phyloP scores from a whole-genome alignment of 2,797 vertebrate genomes.

The Syndactyla subalaris region DNA sequence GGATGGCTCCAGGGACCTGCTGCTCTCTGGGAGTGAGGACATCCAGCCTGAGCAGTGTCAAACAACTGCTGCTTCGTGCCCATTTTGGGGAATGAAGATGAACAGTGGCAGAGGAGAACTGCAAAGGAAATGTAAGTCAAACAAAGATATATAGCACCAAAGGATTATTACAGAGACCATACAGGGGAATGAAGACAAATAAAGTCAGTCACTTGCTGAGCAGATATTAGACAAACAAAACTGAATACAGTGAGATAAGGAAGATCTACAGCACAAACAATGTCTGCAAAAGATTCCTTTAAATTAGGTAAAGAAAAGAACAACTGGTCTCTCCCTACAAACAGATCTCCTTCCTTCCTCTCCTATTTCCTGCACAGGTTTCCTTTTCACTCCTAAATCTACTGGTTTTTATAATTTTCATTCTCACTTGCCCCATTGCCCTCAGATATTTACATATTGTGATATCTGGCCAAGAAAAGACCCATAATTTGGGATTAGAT shows the following conservation, averaged over 20 bases:
- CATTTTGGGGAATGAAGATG: conserved; percentile 48
- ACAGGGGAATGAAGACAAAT: conserved; percentile 55
- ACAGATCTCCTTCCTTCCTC: background rate
- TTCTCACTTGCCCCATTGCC: background rate
- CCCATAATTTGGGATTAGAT: background rate
- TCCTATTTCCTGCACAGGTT: background rate
- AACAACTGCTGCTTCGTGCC: conserved; percentile 10
- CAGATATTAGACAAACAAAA: conserved; percentile 44
- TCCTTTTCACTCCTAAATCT: background rate
- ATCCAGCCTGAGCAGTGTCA: conserved; percentile 26
- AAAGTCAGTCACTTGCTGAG: background rate
- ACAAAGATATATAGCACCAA: conserved; percentile 68
- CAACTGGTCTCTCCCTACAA: background rate
- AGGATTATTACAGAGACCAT: conserved; percentile 7
- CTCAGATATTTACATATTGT: background rate
- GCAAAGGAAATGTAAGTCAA: conserved; percentile 55
- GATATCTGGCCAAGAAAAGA: background rate
- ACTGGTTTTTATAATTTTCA: background rate
- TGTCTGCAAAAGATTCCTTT: background rate
- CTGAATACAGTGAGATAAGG: background rate
- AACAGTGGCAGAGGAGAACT: conserved; percentile 20
- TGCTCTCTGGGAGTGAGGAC: background rate
- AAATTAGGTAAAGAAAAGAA: background rate
- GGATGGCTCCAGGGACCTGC: background rate
- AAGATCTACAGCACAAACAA: background rate